Base-by-base conservation (phyloP, 1,140 invertebrate species). In the Lasioglossum baleicum region DNA sequence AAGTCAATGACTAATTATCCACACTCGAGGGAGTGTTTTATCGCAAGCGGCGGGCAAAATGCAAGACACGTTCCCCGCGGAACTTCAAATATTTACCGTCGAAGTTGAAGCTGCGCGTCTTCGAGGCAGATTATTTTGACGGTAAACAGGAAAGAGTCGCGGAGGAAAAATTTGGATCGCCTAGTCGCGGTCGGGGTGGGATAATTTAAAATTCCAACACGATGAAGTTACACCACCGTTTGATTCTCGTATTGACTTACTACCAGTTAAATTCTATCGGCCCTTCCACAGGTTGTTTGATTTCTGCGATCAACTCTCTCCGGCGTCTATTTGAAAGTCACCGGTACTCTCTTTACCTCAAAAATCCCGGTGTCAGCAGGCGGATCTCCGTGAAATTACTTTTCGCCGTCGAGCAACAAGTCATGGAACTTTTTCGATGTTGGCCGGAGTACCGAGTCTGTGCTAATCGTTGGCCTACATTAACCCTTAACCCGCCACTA, bases 21-120 rank as follows among this genome's bases (percentile, higher is more conserved):
- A 65, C n/a, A 7, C 7, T 20, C 8, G 31, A 11, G 40, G 61
- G 31, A 75, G 44, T 15, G 11, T 26, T 65, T 26, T 17, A 44
- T 66, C 22, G 64, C 4, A 48, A 48, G 26, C n/a, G 15, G 10
- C 44, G 13, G 11, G 35, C 35, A 8, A 44, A 48, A 10, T 13
- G 17, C 51, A 11, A 75, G 20, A 60, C 40, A 60, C 40, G 11
- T 15, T n/a, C 11, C 7, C 6, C 35, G 48, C 2, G 31, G 15
- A 4, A 3, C 13, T 1, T 22, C 22, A 76, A 76, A 76, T 76
- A 76, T 76, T 76, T 76, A 5, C 42, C 22, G n/a, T 2, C 8
- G 20, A 40, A 61, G 56, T 51, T 76, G 7, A 7, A 26, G 56
- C 10, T 22, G 6, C 66, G 13, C 61, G 13, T 61, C 26, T 26